Percentiles rank a stretch among this genome's conserved stretches.
phyloP scores from a whole-genome alignment of 2,797 vertebrate genomes.

The Molothrus ater region DNA sequence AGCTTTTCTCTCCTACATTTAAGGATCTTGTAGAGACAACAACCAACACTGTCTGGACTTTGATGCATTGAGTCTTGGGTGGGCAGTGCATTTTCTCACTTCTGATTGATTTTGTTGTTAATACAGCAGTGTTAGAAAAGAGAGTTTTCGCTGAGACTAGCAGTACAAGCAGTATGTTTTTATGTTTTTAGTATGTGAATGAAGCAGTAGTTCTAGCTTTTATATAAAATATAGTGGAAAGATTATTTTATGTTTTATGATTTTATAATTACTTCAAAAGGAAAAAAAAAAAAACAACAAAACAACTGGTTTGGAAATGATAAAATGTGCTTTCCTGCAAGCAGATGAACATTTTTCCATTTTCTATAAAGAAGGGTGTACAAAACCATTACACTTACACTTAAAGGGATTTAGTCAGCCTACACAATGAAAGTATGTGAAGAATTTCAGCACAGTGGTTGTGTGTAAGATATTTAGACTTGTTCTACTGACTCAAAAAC shows the following conservation, averaged over 20 bases:
- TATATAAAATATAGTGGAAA: background rate
- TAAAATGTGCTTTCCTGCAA: background rate
- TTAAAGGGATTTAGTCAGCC: background rate
- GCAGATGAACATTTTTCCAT: background rate
- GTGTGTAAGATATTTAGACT: background rate
- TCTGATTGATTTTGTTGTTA: background rate
- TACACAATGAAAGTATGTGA: background rate
- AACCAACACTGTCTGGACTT: background rate
- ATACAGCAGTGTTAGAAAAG: background rate
- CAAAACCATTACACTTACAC: background rate
- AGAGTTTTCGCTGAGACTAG: background rate
- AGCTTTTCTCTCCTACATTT: background rate
- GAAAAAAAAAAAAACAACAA: background rate
- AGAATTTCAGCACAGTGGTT: slow-evolving; percentile 1
- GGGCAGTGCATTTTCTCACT: background rate
- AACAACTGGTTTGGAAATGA: background rate
- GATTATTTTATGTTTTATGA: background rate
- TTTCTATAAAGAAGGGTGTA: background rate
- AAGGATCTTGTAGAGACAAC: background rate
- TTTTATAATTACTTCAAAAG: background rate
- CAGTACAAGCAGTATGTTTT: background rate
- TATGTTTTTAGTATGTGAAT: background rate
- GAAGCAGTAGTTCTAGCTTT: background rate
- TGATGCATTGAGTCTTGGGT: background rate
- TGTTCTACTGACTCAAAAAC: background rate